Evolutionary conservation across 2,797 vertebrate genomes (phyloP).

Genomic region (Chloroceryle amazona): DNA sequence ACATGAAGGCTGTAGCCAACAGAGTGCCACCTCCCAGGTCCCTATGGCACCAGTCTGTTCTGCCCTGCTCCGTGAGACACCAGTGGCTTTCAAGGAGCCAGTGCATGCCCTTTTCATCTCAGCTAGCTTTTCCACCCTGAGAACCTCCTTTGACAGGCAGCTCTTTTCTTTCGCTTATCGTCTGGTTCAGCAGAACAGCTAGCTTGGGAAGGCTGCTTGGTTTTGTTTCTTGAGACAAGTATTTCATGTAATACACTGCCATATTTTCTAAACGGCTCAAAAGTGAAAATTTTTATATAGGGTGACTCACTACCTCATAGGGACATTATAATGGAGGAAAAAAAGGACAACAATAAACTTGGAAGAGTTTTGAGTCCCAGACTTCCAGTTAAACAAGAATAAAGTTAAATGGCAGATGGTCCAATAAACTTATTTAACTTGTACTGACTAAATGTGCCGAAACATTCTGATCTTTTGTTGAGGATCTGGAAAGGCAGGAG

Average conservation of each 20-base stretch:
- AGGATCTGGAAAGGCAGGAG: not conserved
- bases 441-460: not conserved
- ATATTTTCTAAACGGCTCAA: not conserved
- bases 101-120: not conserved
- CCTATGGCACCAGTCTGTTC: accelerated
- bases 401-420: not conserved
- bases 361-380: not conserved
- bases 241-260: not conserved
- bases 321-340: not conserved
- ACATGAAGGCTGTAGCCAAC: accelerated
- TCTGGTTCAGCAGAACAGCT: not conserved
- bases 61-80: accelerated
- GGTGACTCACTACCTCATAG: not conserved
- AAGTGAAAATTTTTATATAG: not conserved
- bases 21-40: not conserved
- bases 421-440: not conserved
- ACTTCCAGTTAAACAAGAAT: not conserved
- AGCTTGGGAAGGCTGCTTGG: not conserved
- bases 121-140: not conserved
- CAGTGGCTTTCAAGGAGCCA: accelerated
- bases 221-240: not conserved
- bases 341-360: not conserved
- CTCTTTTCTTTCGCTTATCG: not conserved
- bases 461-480: not conserved
- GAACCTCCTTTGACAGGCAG: not conserved